Percentiles rank a stretch among this genome's conserved stretches.
Conservation (phyloP, 2,888 invertebrate species). For the Diaphora mendica region DNA sequence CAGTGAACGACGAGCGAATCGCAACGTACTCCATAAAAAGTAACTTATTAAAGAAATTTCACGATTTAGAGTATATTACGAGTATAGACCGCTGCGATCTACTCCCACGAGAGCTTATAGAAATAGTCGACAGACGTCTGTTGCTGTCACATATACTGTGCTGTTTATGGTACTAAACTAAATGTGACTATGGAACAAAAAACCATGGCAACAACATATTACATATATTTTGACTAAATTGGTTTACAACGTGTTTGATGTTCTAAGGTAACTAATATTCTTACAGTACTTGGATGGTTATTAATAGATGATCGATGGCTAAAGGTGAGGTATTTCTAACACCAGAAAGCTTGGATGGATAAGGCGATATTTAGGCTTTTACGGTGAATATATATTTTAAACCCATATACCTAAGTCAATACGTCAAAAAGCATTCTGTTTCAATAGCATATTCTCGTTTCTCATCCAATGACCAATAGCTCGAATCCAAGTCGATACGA, state of each 20-base stretch:
- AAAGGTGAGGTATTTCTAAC: constrained; percentile 13
- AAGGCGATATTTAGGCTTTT: constrained; percentile 29
- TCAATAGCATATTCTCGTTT: constrained; percentile 22
- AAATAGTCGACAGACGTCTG: constrained; percentile 68
- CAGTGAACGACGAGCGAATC: not conserved
- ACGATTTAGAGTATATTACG: not conserved
- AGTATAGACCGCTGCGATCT: constrained; percentile 1
- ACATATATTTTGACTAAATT: constrained; percentile 63
- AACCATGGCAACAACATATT: constrained; percentile 51
- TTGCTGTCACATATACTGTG: constrained; percentile 69
- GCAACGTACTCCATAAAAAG: not conserved
- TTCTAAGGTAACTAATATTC: constrained; percentile 46
- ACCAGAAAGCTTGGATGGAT: constrained; percentile 17
- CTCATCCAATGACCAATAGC: constrained; percentile 15
- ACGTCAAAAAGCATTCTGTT: constrained; percentile 19
- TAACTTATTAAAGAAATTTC: not conserved
- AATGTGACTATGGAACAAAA: constrained; percentile 65
- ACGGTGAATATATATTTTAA: constrained; percentile 49
- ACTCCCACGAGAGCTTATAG: not conserved
- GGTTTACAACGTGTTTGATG: constrained; percentile 49
- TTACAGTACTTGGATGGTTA: constrained; percentile 28
- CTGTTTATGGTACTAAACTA: constrained; percentile 70
- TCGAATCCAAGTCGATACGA: constrained; percentile 2
- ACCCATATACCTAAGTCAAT: constrained; percentile 44
- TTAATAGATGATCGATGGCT: constrained; percentile 40